phyloP scores from a whole-genome alignment of 2,888 invertebrate genomes.

The Caenorhabditis uteleia region DNA sequence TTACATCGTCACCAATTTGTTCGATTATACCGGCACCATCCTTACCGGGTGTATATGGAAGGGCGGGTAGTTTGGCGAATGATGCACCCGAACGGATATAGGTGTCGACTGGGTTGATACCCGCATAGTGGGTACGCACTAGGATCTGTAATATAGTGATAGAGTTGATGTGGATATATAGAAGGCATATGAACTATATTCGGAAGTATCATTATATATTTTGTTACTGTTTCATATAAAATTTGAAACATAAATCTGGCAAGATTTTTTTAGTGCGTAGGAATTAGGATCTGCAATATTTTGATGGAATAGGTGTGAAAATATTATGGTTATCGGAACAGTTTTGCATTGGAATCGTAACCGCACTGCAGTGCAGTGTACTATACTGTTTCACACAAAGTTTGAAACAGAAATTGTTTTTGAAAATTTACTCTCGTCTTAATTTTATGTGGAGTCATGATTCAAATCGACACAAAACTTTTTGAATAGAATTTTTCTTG shows the following conservation, averaged over 20 bases:
- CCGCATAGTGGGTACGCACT: constrained; percentile 72
- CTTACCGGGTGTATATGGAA: constrained; percentile 74
- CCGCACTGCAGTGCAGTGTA: no score
- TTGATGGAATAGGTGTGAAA: no score
- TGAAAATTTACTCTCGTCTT: no score
- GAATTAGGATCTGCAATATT: no score
- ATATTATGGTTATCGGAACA: no score
- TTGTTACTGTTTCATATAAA: neutral
- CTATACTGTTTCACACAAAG: no score
- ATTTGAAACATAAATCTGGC: neutral
- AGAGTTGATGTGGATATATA: neutral
- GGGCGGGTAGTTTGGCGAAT: constrained; percentile 70
- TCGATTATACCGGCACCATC: constrained; percentile 74
- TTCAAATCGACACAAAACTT: no score
- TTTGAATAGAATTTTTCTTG: no score
- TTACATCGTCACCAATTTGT: constrained; percentile 49
- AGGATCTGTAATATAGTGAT: constrained; percentile 71
- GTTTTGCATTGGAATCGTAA: no score
- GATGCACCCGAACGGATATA: constrained; percentile 73
- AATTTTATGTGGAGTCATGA: no score
- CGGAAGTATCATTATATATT: neutral
- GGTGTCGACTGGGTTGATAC: constrained; percentile 76
- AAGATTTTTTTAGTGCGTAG: neutral
- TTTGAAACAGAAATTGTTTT: no score
- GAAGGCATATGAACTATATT: neutral